Percentiles rank a stretch among this genome's conserved stretches.
These are phyloP conservation scores for Amphimedon queenslandica DNA, from an alignment of 37 sponge, comb jelly and placozoan species.

Conservation along the genomic window DNA sequence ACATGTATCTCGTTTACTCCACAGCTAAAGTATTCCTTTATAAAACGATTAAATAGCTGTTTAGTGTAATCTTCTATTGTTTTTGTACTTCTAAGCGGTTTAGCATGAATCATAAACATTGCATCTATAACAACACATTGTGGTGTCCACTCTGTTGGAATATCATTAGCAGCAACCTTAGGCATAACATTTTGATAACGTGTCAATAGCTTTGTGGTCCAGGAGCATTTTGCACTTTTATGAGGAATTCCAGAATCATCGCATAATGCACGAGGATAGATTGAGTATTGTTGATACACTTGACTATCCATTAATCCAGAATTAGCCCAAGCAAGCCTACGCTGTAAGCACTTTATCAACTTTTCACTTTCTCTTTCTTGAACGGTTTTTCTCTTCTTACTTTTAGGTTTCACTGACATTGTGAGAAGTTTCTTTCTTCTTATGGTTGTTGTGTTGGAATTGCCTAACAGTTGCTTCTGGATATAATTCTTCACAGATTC, in stretches of 20 bases:
- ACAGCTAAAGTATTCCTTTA: not conserved
- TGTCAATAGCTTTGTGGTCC: not conserved
- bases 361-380: slow-evolving; percentile 18
- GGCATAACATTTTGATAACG: not conserved
- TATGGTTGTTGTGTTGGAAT: no score
- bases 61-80: slow-evolving; percentile 13
- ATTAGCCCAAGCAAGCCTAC: not conserved
- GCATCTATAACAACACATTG: not conserved
- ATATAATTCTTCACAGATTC: no score
- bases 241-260: not conserved
- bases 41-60: slow-evolving; percentile 3
- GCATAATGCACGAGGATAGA: not conserved
- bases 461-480: no score
- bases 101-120: no score
- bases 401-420: no score
- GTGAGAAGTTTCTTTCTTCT: no score
- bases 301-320: not conserved
- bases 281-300: not conserved
- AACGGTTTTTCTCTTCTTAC: no score
- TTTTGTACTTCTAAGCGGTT: no score
- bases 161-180: not conserved
- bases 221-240: not conserved
- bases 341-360: not conserved
- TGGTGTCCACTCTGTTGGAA: no score
- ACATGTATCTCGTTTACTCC: slow-evolving; percentile 26